Conservation (phyloP, 2,888 invertebrate genomes). For the Patella pellucida region DNA sequence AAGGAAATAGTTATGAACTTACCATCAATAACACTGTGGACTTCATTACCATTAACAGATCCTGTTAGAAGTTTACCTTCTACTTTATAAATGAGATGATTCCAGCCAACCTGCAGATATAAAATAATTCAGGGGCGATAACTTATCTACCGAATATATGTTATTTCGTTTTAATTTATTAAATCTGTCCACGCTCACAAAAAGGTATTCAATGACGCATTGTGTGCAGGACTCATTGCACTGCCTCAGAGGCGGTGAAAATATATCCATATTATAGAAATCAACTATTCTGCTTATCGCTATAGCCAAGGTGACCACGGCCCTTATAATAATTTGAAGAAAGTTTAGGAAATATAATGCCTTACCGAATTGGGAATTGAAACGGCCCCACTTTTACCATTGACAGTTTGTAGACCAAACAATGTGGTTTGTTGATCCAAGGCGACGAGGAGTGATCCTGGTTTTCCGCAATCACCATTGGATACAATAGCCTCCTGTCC, state of each 20-base stretch:
- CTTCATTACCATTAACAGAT: constrained; percentile 38
- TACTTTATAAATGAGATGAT: constrained; percentile 48
- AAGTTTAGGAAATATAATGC: not conserved
- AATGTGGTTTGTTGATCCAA: constrained; percentile 30
- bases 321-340: no score
- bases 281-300: no score
- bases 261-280: no score
- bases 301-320: no score
- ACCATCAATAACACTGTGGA: constrained; percentile 37
- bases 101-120: constrained; percentile 42
- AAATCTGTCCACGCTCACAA: no score
- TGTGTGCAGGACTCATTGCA: no score
- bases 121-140: no score
- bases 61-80: constrained; percentile 44
- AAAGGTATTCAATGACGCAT: no score
- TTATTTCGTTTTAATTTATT: no score
- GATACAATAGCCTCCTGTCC: constrained; percentile 33
- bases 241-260: no score
- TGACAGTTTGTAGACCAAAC: constrained; percentile 35
- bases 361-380: not conserved
- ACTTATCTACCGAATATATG: no score
- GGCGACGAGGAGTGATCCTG: constrained; percentile 39
- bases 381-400: not conserved
- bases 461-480: constrained; percentile 43
- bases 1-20: not conserved